phyloP scores from a whole-genome alignment of 2,113 vertebrate genomes.

The Callocephalon fimbriatum region DNA sequence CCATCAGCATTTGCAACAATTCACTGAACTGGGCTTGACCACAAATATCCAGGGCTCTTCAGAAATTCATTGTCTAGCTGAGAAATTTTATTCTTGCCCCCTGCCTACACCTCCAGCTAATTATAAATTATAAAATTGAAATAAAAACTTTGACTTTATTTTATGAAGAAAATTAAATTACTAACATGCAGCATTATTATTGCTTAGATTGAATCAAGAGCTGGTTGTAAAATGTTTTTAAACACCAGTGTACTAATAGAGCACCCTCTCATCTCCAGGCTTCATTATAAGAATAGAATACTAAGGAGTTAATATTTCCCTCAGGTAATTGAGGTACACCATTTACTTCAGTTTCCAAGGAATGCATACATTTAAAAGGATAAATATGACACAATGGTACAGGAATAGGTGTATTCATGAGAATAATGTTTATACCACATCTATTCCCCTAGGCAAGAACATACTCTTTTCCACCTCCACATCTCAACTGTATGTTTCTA shows the following conservation, averaged over 20 bases:
- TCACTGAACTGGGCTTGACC: background rate
- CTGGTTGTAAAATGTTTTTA: background rate
- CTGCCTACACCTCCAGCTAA: background rate
- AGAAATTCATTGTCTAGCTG: background rate
- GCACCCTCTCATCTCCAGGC: background rate
- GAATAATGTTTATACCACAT: background rate
- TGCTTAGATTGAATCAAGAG: background rate
- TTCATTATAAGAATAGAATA: background rate
- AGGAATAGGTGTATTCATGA: background rate
- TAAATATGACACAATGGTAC: background rate
- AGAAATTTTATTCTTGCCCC: background rate
- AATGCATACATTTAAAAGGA: background rate
- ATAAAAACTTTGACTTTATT: accelerated
- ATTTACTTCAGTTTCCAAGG: background rate
- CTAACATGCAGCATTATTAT: background rate
- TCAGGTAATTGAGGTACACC: background rate
- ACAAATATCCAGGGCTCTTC: accelerated
- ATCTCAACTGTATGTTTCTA: background rate
- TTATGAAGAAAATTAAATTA: background rate
- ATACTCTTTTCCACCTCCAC: background rate
- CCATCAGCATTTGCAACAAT: background rate
- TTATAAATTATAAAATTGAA: background rate
- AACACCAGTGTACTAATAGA: background rate
- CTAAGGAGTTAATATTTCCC: background rate
- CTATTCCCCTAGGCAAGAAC: background rate